phyloP scores from a whole-genome alignment of 2,888 invertebrate species.

The Drosophila greeni region DNA sequence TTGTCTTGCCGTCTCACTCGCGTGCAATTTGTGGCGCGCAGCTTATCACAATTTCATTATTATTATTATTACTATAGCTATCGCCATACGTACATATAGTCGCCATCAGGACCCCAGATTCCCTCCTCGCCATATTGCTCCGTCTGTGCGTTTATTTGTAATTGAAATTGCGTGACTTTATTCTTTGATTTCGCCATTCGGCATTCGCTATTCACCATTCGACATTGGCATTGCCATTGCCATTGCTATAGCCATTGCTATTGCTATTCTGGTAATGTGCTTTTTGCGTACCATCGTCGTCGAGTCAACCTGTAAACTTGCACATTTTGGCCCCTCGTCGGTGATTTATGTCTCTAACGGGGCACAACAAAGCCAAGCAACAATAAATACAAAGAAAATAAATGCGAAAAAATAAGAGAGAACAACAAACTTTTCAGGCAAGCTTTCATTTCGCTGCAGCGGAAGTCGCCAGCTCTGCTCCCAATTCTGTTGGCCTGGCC shows the following conservation, averaged over 20 bases:
- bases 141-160: slow-evolving; percentile 57
- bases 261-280: slow-evolving; percentile 34
- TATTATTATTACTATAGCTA: slow-evolving; percentile 55
- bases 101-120: slow-evolving; percentile 16
- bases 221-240: slow-evolving; percentile 31
- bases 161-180: slow-evolving; percentile 73
- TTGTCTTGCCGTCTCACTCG: slow-evolving; percentile 55
- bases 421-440: slow-evolving; percentile 34
- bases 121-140: slow-evolving; percentile 37
- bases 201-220: slow-evolving; percentile 19
- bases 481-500: slow-evolving; percentile 58
- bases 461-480: slow-evolving; percentile 9
- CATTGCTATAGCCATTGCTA: slow-evolving; percentile 8
- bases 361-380: slow-evolving; percentile 17
- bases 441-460: slow-evolving; percentile 52
- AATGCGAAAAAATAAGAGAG: neutral
- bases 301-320: slow-evolving; percentile 41
- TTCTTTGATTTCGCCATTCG: slow-evolving; percentile 62
- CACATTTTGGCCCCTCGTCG: slow-evolving; percentile 42
- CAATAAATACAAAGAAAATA: slow-evolving; percentile 2
- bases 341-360: slow-evolving; percentile 46
- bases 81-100: slow-evolving; percentile 13
- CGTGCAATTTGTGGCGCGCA: slow-evolving; percentile 72
- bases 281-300: slow-evolving; percentile 33
- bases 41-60: slow-evolving; percentile 73